These are phyloP conservation scores for Dorcus hopei DNA, from an alignment of 2,888 invertebrate species.

Conservation along the genomic window DNA sequence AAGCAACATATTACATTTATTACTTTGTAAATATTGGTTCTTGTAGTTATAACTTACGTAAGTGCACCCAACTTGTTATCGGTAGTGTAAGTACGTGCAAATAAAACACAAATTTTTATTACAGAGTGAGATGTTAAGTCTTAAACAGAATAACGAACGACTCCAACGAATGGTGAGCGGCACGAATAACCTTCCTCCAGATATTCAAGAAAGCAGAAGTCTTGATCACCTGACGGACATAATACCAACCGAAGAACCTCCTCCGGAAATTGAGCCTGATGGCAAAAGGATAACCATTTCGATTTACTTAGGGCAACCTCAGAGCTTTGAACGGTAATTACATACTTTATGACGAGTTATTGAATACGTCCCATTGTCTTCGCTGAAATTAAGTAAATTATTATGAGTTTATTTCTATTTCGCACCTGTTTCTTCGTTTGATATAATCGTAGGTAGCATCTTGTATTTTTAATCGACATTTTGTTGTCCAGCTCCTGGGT, in stretches of 20 bases:
- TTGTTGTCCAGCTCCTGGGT: too few relatives aligned
- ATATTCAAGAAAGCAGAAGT: conserved; percentile 40
- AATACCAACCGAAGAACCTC: conserved; percentile 43
- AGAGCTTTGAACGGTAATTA: conserved; percentile 59
- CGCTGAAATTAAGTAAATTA: too few relatives aligned
- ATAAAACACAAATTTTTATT: conserved; percentile 29
- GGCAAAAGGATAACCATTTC: conserved; percentile 86
- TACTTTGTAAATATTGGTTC: too few relatives aligned
- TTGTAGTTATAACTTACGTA: too few relatives aligned
- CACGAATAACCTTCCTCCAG: conserved; percentile 34
- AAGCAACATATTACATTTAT: too few relatives aligned
- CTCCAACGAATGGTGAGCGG: conserved; percentile 77
- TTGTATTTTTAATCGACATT: too few relatives aligned
- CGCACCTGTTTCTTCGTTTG: too few relatives aligned
- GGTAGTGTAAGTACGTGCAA: too few relatives aligned
- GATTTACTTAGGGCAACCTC: conserved; percentile 81
- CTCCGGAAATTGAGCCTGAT: conserved; percentile 55
- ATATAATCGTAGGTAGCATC: too few relatives aligned
- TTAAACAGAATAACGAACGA: conserved; percentile 95
- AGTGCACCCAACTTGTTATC: too few relatives aligned
- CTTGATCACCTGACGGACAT: conserved; percentile 47
- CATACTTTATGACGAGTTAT: neutral
- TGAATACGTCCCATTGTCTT: too few relatives aligned
- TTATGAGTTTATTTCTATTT: too few relatives aligned
- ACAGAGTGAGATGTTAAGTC: conserved; percentile 91